Evolutionary conservation across 2,888 invertebrate genomes (phyloP), one percentile per base, ranked within the genome.

Genomic region (Clivina fossor): DNA sequence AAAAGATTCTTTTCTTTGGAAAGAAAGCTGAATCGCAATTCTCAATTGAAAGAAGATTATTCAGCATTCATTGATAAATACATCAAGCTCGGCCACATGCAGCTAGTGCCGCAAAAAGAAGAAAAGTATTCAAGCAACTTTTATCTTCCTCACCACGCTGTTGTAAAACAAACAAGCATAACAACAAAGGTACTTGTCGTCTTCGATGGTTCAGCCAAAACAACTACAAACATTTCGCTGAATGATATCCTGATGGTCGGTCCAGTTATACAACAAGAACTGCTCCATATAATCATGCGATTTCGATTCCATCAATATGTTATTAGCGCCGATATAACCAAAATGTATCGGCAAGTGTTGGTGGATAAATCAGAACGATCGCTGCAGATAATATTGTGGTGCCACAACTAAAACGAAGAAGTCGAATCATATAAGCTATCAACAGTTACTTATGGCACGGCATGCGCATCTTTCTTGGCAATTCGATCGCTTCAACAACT

Each of bases 311-410:
- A 62, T 13, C 15, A 47, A 3, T 49, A 63, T 16, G 62, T 63
- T 4, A 33, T 66, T 3, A 58, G 54, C 4, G 64, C 61, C 1
- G 66, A 66, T 33, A 58, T 68, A 7, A 48, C 48, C 4, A 49
- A 63, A 47, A 65, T 66, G 59, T 67, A 62, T 30, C 58, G 60
- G 0, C 64, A 65, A 48, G 60, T 68, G 5, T 2, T 38, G 7
- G 43, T 65, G 0, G 40, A 60, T n/a, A 55, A 58, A 5, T 37
- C 50, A 2, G 58, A 66, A 16, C 30, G 35, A 1, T 54, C 62
- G 22, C 59, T 55, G 16, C 59, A 62, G 5, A 19, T 63, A 18
- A 63, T 60, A n/a, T 7, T 63, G 0, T 63, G 61, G 61, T 20
- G 60, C 3, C 15, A 51, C 2, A 53, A 33, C n/a, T 20, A 56